These are phyloP conservation scores for Melanerpes formicivorus DNA, from an alignment of 2,113 vertebrate species.

Conservation along the genomic window DNA sequence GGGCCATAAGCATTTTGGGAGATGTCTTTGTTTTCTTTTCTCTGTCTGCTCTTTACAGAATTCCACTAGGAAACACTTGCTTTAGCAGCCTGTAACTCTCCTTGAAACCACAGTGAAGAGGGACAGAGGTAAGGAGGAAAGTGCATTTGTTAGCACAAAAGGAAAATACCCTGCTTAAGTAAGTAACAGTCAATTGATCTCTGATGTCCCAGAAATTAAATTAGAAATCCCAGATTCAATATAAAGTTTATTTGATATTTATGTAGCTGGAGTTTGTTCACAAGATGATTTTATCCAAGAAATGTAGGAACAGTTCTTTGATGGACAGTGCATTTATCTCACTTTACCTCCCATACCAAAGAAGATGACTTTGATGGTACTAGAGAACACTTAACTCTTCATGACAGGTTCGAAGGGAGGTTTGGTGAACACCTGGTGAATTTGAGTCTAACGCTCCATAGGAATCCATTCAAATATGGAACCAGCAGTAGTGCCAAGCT, in stretches of 20 bases:
- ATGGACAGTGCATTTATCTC: constrained; percentile 67
- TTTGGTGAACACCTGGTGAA: constrained; percentile 69
- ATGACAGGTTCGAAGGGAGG: constrained; percentile 67
- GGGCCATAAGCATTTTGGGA: not conserved
- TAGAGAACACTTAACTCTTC: constrained; percentile 72
- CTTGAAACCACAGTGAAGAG: not conserved
- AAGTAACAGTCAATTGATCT: not conserved
- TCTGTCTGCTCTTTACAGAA: not conserved
- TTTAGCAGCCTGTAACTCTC: constrained; percentile 6
- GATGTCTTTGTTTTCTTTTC: not conserved
- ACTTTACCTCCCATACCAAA: constrained; percentile 67
- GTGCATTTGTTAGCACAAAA: not conserved
- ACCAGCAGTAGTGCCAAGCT: constrained; percentile 71
- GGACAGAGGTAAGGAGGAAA: constrained; percentile 8
- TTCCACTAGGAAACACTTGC: not conserved
- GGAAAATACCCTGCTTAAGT: constrained; percentile 7
- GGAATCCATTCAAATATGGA: constrained; percentile 72
- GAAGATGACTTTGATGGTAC: constrained; percentile 67
- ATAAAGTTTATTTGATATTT: constrained; percentile 11
- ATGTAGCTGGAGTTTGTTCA: constrained; percentile 70
- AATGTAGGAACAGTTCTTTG: constrained; percentile 70
- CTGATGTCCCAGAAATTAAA: constrained; percentile 25
- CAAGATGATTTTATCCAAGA: constrained; percentile 73
- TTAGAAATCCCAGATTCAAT: not conserved
- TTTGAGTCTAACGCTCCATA: constrained; percentile 71